Evolutionary conservation across 2,888 invertebrate genomes (phyloP), one percentile per base, ranked within the genome.

Genomic region (Plagodis pulveraria): DNA sequence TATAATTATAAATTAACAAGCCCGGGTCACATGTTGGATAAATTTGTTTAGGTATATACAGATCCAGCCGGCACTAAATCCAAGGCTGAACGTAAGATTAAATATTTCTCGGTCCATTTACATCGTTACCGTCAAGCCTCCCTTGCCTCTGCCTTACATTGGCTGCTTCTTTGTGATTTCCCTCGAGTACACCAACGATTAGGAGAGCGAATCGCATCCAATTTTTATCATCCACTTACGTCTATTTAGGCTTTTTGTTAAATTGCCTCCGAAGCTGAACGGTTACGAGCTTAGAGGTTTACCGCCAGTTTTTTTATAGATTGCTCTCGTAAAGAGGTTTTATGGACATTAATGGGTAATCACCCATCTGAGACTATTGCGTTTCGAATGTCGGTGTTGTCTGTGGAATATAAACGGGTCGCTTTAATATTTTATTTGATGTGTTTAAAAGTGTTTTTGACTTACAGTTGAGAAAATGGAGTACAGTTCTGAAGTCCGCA

Each of bases 151-250:
- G 40, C 40, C 40, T 40, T 40, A 49, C 45, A 54, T 38, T 43
- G 63, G 63, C 56, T 65, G 61, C 54, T 70, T 53, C 60, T 61
- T 53, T 56, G 56, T 86, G 84, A 89, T 89, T 90, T 89, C 89
- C 89, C 89, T 48, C 48, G 86, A 84, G 88, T 72, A 62, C 66
- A 60, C 63, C 69, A 68, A 67, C 83, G 81, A 86, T 86, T 84
- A 81, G 80, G 67, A 72, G 66, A 83, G 78, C 76, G 81, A 81
- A 86, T 83, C 76, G 77, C 81, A 81, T 84, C 84, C 83, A 87
- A 87, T 88, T 89, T 89, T 89, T 88, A 87, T 80, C 80, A 83
- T 80, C 80, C 76, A 80, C 80, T 85, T 81, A 78, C 78, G 74
- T 73, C 74, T 74, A 76, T 76, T 74, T 73, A 70, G 73, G 78